phyloP scores from a whole-genome alignment of 1,140 invertebrate genomes.

The Panulirus ornatus region DNA sequence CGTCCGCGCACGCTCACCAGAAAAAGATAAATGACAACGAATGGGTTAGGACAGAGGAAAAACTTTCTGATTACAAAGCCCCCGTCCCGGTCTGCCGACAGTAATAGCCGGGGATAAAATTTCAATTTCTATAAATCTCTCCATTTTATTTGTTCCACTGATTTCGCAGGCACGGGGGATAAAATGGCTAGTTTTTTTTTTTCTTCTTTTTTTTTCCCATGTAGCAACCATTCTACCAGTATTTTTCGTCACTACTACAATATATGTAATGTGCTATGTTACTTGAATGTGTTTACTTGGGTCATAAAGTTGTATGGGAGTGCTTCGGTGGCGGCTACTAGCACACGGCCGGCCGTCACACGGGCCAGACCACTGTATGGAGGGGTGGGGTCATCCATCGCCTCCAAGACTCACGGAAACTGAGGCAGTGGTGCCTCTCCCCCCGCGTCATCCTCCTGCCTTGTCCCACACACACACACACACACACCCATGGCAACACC shows the following conservation, averaged over 20 bases:
- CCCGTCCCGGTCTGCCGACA: constrained; percentile 47
- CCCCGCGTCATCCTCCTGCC: too few species aligned
- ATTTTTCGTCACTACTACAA: constrained; percentile 11
- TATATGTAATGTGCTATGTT: constrained; percentile 30
- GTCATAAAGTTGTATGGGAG: not conserved
- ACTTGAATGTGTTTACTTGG: constrained; percentile 1
- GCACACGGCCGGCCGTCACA: too few species aligned
- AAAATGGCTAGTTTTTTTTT: constrained; percentile 22
- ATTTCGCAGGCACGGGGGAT: constrained; percentile 64
- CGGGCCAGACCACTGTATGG: too few species aligned
- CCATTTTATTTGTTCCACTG: constrained; percentile 71
- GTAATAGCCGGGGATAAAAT: constrained; percentile 68
- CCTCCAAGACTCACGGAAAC: too few species aligned
- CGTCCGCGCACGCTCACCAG: constrained; percentile 18
- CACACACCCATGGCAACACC: not conserved
- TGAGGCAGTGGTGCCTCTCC: too few species aligned
- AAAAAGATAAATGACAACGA: constrained; percentile 64
- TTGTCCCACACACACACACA: too few species aligned
- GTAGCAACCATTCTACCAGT: constrained; percentile 1
- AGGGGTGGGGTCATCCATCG: too few species aligned
- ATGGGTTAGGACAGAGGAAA: constrained; percentile 60
- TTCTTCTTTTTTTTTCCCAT: constrained; percentile 1
- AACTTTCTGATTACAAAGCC: constrained; percentile 71
- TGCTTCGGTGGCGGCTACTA: not conserved
- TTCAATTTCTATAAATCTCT: constrained; percentile 73